Conservation (phyloP, 2,888 invertebrate genomes). For the Papilio elwesi region DNA sequence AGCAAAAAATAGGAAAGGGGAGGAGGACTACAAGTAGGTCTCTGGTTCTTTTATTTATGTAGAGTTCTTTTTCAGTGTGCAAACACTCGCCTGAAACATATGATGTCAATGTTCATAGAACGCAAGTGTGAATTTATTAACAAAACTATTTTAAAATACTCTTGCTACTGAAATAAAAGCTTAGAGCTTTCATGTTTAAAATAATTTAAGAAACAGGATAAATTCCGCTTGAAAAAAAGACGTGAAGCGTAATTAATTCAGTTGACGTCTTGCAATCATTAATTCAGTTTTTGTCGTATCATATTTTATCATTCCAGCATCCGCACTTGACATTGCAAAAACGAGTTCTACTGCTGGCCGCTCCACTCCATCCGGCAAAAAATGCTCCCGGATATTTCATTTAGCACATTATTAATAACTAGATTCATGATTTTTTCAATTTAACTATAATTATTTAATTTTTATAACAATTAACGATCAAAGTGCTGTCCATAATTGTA, state of each 20-base stretch:
- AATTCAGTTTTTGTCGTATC: slow-evolving; percentile 66
- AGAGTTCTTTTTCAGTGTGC: too few species aligned
- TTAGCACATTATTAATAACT: not conserved
- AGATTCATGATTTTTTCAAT: too few species aligned
- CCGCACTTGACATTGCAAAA: slow-evolving; percentile 55
- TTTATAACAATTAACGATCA: too few species aligned
- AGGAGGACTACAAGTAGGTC: too few species aligned
- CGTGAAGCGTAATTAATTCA: slow-evolving; percentile 59
- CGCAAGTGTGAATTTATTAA: too few species aligned
- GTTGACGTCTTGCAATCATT: slow-evolving; percentile 61
- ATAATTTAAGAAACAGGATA: not conserved
- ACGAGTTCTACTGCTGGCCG: slow-evolving; percentile 36
- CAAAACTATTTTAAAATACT: too few species aligned
- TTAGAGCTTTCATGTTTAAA: not conserved
- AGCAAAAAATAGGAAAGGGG: too few species aligned
- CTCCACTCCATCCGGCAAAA: slow-evolving; percentile 48
- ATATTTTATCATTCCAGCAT: slow-evolving; percentile 58
- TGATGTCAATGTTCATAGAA: too few species aligned
- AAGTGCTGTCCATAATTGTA: too few species aligned
- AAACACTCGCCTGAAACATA: too few species aligned
- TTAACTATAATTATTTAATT: too few species aligned
- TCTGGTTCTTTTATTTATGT: too few species aligned
- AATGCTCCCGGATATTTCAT: slow-evolving; percentile 49
- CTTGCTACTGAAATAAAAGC: not conserved
- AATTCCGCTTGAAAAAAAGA: slow-evolving; percentile 30